Conservation (phyloP, 2,797 vertebrate genomes). For the Morus bassanus region DNA sequence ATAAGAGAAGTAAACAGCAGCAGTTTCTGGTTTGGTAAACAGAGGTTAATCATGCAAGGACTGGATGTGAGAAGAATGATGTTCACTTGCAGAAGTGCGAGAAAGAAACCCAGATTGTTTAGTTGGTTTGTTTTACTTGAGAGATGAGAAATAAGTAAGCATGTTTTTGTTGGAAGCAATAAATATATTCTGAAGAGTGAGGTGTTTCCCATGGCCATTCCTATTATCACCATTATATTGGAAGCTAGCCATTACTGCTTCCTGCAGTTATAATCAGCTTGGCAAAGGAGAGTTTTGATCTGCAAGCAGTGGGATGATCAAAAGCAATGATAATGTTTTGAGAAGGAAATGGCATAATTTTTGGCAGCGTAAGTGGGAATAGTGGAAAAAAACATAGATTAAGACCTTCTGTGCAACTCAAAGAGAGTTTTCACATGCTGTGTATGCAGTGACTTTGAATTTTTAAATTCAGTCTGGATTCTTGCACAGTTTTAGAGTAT, state of each 20-base stretch:
- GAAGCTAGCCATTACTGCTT: not conserved
- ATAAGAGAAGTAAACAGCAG: not conserved
- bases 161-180: not conserved
- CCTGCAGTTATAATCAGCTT: not conserved
- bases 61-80: not conserved
- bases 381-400: not conserved
- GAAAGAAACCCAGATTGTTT: not conserved
- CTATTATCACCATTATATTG: not conserved
- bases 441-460: not conserved
- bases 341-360: slow-evolving; percentile 53
- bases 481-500: not conserved
- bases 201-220: not conserved
- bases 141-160: not conserved
- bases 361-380: slow-evolving; percentile 22
- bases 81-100: not conserved
- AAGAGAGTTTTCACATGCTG: not conserved
- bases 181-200: not conserved
- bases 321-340: slow-evolving; percentile 44
- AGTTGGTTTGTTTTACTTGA: not conserved
- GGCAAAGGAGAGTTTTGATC: not conserved
- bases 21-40: not conserved
- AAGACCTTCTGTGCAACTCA: not conserved
- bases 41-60: not conserved
- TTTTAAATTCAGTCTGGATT: not conserved
- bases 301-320: slow-evolving; percentile 28